These are phyloP conservation scores for Alces alces DNA, from an alignment of 2,113 vertebrate species.

Conservation along the genomic window DNA sequence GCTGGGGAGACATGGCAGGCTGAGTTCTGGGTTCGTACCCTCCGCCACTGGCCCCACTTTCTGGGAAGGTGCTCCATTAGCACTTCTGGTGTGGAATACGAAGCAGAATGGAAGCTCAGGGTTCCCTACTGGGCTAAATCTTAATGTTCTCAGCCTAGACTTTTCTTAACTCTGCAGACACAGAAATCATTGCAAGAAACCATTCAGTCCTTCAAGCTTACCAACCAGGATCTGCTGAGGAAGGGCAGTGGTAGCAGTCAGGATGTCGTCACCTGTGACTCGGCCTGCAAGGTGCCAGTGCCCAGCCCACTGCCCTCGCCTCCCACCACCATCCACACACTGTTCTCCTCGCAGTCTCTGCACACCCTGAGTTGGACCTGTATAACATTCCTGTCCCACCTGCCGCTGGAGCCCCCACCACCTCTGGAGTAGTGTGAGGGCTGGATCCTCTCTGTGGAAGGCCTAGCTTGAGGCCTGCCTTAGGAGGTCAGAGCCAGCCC, in stretches of 20 bases:
- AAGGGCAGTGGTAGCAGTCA: conserved; percentile 58
- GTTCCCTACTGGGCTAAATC: not conserved
- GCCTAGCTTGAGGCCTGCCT: not conserved
- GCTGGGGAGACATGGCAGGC: not conserved
- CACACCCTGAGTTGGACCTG: not conserved
- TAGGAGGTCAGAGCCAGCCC: not conserved
- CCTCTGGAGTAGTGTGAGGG: not conserved
- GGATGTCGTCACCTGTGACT: conserved; percentile 82
- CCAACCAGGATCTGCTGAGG: conserved; percentile 89
- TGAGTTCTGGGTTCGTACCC: not conserved
- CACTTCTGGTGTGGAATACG: not conserved
- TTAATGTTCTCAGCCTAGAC: not conserved
- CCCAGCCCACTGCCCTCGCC: not conserved
- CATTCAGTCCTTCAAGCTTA: conserved; percentile 89
- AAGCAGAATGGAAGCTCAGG: not conserved
- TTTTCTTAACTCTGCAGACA: conserved; percentile 75
- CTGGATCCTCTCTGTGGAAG: not conserved
- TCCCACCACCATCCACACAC: not conserved
- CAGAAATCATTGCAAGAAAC: conserved; percentile 90
- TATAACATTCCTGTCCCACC: not conserved
- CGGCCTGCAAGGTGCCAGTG: conserved; percentile 85
- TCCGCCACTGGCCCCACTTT: not conserved
- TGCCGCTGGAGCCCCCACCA: not conserved
- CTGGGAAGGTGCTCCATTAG: not conserved
- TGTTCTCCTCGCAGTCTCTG: not conserved